Evolutionary conservation across 2,888 invertebrate species (phyloP).

Genomic region (Pollenia griseotomentosa): DNA sequence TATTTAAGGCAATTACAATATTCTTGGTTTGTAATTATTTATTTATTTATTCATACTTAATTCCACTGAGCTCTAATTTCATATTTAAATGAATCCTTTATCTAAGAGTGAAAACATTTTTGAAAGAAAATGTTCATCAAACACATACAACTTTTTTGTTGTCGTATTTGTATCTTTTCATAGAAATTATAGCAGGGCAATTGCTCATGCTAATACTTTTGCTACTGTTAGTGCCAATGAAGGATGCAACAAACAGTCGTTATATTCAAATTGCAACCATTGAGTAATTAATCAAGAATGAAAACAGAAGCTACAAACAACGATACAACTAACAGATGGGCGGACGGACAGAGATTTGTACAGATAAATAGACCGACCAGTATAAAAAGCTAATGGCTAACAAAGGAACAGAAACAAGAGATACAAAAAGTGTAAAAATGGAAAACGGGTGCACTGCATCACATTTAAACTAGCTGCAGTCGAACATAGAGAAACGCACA

Average conservation of each 20-base stretch:
- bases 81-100: constrained; percentile 61
- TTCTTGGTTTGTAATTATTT: constrained; percentile 20
- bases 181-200: constrained; percentile 51
- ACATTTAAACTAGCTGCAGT: constrained; percentile 21
- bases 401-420: constrained; percentile 25
- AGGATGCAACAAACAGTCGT: constrained; percentile 52
- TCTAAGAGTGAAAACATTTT: constrained; percentile 52
- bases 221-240: constrained; percentile 49
- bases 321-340: constrained; percentile 28
- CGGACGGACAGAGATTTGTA: neutral
- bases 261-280: constrained; percentile 66
- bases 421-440: neutral
- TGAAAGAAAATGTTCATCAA: constrained; percentile 44
- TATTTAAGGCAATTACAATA: constrained; percentile 7
- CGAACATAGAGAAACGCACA: constrained; percentile 10
- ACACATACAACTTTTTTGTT: constrained; percentile 6
- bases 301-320: constrained; percentile 63
- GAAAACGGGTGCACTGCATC: neutral
- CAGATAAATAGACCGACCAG: constrained; percentile 16
- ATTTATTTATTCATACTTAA: constrained; percentile 40
- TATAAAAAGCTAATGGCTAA: constrained; percentile 37
- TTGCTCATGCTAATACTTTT: constrained; percentile 41
- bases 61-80: constrained; percentile 24
- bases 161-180: neutral
- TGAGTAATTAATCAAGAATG: constrained; percentile 72